Base-by-base conservation (phyloP, 1,140 invertebrate species). In the Philopotamus ludificatus region DNA sequence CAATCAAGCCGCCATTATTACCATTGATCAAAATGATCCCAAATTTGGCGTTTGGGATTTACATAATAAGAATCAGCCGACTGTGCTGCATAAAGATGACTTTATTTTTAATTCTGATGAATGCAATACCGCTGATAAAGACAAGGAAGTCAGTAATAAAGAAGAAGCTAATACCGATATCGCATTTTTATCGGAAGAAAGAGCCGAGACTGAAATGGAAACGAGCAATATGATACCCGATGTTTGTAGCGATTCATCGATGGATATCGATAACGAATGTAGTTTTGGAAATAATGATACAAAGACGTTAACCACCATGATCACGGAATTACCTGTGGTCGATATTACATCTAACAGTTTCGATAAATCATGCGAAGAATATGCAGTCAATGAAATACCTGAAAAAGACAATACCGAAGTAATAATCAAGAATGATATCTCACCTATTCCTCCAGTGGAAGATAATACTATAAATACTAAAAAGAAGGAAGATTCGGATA, bases 31-130 rank as follows among this genome's bases (percentile, higher is more conserved):
- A 34, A 63, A 53, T 53, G 68, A 70, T 54, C 39, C 59, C 25
- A 70, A 70, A 55, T 22, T 66, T 16, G 3, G 39, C 18, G 54
- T 63, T 28, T 70, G 68, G 68, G 61, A 70, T 57, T 49, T 66
- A 39, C 59, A 65, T 22, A 63, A 69, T 9, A 69, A 65, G 47
- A 44, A 63, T 42, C 59, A 59, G 26, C 28, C 59, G 21, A 39
- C 42, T 20, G 44, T 59, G 18, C 18, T 59, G 9, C 55, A 61
- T 57, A 69, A 69, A 59, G 62, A 26, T 63, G 63, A 63, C 25
- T 69, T 50, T 39, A 18, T 63, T 16, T 50, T 69, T 18, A 58
- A 45, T 54, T 49, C 49, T 4, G 47, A 44, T 47, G 62, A 61
- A 20, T n/a, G n/a, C n/a, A n/a, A n/a, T n/a, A n/a, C n/a, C n/a